Percentiles rank a stretch among this genome's conserved stretches.
These are phyloP conservation scores for Buceros bicornis DNA, from an alignment of 2,797 vertebrate genomes.

Conservation along the genomic window DNA sequence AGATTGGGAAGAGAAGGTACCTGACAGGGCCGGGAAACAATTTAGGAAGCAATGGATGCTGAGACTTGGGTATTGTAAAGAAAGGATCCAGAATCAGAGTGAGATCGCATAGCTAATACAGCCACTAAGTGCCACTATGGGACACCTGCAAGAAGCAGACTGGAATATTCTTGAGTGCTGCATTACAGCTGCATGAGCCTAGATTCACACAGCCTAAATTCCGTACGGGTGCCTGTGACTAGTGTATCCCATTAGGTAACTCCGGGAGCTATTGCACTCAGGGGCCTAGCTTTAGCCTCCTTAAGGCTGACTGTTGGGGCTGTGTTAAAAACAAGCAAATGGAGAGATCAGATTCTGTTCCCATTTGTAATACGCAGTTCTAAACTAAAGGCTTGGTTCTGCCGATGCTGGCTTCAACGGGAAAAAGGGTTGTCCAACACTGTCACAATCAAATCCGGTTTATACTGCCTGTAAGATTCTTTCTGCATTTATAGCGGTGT, in stretches of 20 bases:
- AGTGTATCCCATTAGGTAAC: not conserved
- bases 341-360: constrained; percentile 13
- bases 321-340: not conserved
- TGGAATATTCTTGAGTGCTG: not conserved
- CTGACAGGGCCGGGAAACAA: not conserved
- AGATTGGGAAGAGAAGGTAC: not conserved
- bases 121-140: not conserved
- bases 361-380: not conserved
- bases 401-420: not conserved
- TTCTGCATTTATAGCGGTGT: not conserved
- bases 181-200: not conserved
- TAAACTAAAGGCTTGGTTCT: constrained; percentile 28
- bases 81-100: not conserved
- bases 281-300: not conserved
- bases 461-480: not conserved
- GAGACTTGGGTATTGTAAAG: not conserved
- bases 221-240: not conserved
- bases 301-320: not conserved
- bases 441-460: constrained; percentile 14
- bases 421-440: not conserved
- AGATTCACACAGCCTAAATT: not conserved
- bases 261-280: not conserved
- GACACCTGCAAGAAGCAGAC: not conserved
- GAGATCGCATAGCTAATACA: not conserved
- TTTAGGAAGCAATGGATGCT: not conserved